These are phyloP conservation scores for Enteromius afrohamiltoni DNA, from an alignment of 2,797 vertebrate species.

Conservation along the genomic window DNA sequence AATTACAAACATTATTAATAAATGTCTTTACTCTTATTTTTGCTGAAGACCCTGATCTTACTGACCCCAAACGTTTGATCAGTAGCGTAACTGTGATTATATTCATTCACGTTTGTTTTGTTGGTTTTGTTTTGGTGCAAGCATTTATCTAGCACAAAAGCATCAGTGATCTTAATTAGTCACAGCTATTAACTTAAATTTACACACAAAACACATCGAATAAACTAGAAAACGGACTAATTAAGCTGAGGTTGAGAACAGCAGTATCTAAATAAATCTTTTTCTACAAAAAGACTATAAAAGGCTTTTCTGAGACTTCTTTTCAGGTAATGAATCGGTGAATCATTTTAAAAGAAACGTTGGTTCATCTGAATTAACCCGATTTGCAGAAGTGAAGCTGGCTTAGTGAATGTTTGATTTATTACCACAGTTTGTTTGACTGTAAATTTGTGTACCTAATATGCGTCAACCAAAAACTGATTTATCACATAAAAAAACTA, in stretches of 20 bases:
- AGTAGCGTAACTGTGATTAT: not conserved
- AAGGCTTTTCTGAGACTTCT: not conserved
- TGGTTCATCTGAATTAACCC: not conserved
- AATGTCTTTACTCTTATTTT: not conserved
- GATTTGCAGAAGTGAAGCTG: not conserved
- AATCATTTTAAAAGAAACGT: not conserved
- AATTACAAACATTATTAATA: not conserved
- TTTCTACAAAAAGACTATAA: not conserved
- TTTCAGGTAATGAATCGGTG: not conserved
- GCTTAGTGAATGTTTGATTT: not conserved
- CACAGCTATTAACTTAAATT: not conserved
- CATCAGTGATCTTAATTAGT: not conserved
- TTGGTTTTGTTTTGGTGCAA: no score
- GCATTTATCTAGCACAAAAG: not conserved
- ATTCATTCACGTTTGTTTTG: not conserved
- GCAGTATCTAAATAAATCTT: not conserved
- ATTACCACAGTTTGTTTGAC: not conserved
- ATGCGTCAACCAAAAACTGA: not conserved
- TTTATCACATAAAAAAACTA: not conserved
- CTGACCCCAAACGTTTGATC: not conserved
- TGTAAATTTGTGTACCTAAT: not conserved
- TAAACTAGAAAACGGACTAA: not conserved
- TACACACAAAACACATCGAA: not conserved
- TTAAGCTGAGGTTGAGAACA: not conserved
- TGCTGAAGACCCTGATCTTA: not conserved